Conservation (phyloP, 1,140 invertebrate genomes). For the Anastatus disparis region DNA sequence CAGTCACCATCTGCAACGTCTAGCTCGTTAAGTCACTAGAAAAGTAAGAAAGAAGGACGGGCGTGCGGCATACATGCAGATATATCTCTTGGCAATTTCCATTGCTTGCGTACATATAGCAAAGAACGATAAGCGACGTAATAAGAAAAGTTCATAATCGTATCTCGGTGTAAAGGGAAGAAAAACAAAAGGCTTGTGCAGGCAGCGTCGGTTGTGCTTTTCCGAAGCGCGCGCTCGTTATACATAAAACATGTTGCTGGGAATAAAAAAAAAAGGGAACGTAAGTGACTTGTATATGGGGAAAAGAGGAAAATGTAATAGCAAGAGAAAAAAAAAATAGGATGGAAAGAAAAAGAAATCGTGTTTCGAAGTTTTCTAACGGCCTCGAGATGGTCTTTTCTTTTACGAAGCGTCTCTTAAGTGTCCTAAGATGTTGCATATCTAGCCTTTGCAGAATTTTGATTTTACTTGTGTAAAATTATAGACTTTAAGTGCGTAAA, state of each 20-base stretch:
- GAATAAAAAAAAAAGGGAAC: not conserved
- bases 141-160: slow-evolving; percentile 33
- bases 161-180: slow-evolving; percentile 2
- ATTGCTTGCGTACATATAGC: not conserved
- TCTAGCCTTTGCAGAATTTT: slow-evolving; percentile 3
- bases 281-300: no score
- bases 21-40: no score
- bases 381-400: not conserved
- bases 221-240: not conserved
- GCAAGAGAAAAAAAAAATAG: not conserved
- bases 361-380: slow-evolving; percentile 12
- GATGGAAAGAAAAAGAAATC: not conserved
- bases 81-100: slow-evolving; percentile 23
- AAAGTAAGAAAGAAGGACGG: no score
- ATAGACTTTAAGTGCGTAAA: no score
- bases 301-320: not conserved
- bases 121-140: not conserved
- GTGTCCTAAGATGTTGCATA: not conserved
- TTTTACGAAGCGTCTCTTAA: not conserved
- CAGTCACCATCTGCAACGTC: no score
- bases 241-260: slow-evolving; percentile 27
- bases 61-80: not conserved
- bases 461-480: no score
- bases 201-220: not conserved
- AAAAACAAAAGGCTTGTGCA: not conserved